Percentiles rank a stretch among this genome's conserved stretches.
Evolutionary conservation across 2,797 vertebrate genomes (phyloP).

Genomic region (Melanotaenia trifasciata): DNA sequence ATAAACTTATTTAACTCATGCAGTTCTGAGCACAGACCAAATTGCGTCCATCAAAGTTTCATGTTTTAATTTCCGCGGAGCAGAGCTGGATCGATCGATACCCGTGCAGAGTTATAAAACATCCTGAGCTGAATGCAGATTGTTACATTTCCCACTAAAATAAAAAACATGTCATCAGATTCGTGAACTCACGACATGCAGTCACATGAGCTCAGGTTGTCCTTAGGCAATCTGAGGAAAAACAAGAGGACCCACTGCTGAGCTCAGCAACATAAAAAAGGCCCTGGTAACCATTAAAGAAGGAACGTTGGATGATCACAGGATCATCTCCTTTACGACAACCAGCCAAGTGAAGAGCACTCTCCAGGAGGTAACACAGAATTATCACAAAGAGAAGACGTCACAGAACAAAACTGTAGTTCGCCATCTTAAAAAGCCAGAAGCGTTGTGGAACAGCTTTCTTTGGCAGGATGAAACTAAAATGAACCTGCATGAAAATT

Average conservation of each 20-base stretch:
- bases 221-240: neutral
- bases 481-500: neutral
- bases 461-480: neutral
- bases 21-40: neutral
- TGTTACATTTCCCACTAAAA: neutral
- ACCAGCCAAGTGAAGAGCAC: neutral
- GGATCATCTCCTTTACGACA: constrained; percentile 1
- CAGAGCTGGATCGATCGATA: neutral
- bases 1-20: neutral
- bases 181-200: neutral
- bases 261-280: neutral
- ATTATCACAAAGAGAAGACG: neutral
- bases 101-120: neutral
- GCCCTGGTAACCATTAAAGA: neutral
- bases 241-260: neutral
- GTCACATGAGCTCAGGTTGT: neutral
- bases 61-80: neutral
- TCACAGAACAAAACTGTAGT: neutral
- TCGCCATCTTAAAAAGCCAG: neutral
- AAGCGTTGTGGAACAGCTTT: neutral
- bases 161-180: neutral
- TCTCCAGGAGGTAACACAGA: neutral
- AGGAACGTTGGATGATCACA: constrained; percentile 8
- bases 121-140: neutral
- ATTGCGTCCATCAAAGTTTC: neutral